These are phyloP conservation scores for Oxycera nigricornis DNA, from an alignment of 2,888 invertebrate species.

Conservation along the genomic window DNA sequence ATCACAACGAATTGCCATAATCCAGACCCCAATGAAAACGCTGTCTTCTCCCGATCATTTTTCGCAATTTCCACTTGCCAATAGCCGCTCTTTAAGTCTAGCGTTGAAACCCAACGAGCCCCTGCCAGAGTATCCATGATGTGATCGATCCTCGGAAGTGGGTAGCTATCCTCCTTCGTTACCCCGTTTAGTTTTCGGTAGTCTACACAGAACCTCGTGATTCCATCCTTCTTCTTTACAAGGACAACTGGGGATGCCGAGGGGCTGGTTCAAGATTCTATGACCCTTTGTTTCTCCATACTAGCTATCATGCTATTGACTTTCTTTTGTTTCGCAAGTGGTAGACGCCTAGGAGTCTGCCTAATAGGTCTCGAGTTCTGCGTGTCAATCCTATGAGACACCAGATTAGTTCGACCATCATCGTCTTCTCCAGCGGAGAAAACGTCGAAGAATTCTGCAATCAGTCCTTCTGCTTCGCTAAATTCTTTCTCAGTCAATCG, in stretches of 20 bases:
- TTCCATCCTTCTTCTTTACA: constrained; percentile 8
- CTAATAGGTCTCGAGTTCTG: not conserved
- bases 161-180: constrained; percentile 11
- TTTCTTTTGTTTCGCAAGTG: not conserved
- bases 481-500: too few species aligned
- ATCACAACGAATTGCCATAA: constrained; percentile 50
- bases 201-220: constrained; percentile 8
- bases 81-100: constrained; percentile 48
- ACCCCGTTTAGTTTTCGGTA: not conserved
- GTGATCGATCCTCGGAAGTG: constrained; percentile 42
- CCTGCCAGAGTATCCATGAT: constrained; percentile 48
- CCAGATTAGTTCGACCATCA: not conserved
- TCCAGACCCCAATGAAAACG: constrained; percentile 47
- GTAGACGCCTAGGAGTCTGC: not conserved
- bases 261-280: constrained; percentile 21
- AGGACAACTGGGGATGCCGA: constrained; percentile 17
- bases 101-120: constrained; percentile 47
- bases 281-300: constrained; percentile 7
- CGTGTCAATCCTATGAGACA: not conserved
- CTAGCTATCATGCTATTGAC: not conserved
- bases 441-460: not conserved
- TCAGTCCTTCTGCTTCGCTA: too few species aligned
- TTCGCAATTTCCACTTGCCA: constrained; percentile 43
- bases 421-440: not conserved
- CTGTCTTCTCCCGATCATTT: constrained; percentile 47